Base-by-base conservation (phyloP, 2,113 vertebrate species). In the Lophius piscatorius region DNA sequence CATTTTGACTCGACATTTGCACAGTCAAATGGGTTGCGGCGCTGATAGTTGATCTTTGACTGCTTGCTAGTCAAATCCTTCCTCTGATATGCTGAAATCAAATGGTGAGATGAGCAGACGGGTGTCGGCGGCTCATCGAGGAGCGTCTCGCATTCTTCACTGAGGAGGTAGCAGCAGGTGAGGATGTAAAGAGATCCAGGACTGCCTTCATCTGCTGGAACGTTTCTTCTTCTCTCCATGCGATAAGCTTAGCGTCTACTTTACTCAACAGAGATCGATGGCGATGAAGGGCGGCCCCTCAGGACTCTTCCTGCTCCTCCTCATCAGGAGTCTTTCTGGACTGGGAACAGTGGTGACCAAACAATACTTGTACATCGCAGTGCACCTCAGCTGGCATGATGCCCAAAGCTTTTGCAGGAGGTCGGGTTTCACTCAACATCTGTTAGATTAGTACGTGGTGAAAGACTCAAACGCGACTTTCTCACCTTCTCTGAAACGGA, bases 281-380 rank as follows among this genome's bases (percentile, higher is more conserved):
- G 35, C 33, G 26, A 22, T 36, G 58, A 76, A 49, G 36, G 38
- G 6, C 14, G 1, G 4, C 33, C 1, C 54, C 17, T 38, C 7
- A 1, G 57, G 47, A 31, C 8, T 77, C 38, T 1, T 56, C 60
- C 13, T 50, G 24, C 59, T 51, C 47, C 39, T 61, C 57, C 12
- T 51, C 59, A 10, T 64, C 41, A 26, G 24, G 39, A 21, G 9
- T 3, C 31, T 2, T 9, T 28, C 24, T 23, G 64, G 22, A 10
- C 42, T 60, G 44, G 63, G 55, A 26, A 57, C 71, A 26, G 67
- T 81, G 28, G n/a, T 70, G 34, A 0, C 0, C 0, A 70, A 2
- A 17, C 0, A 0, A 0, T 73, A 58, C 20, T 0, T 0, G 0
- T 6, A 57, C 16, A 0, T 0, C 0, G 0, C 0, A 0, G 0